Evolutionary conservation across 2,888 invertebrate species (phyloP).

Genomic region (Camptogramma bilineatum): DNA sequence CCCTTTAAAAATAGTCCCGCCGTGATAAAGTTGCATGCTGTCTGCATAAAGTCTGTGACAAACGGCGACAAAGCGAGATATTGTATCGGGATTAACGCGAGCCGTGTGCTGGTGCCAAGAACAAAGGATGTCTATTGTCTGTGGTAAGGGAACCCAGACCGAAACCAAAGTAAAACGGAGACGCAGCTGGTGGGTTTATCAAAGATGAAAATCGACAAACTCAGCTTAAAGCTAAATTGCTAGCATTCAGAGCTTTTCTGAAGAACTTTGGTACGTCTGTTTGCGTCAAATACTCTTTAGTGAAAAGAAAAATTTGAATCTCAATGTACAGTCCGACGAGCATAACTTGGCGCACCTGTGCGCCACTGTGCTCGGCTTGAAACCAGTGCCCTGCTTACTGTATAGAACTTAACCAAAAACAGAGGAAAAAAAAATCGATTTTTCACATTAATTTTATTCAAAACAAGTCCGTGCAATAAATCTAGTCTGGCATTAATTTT

Average conservation of each 20-base stretch:
- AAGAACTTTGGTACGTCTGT: neutral
- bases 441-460: no score
- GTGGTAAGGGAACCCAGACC: neutral
- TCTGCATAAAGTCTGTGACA: neutral
- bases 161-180: neutral
- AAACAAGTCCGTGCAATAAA: no score
- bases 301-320: no score
- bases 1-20: neutral
- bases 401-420: no score
- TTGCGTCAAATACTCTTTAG: neutral
- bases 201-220: neutral
- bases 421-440: no score
- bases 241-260: neutral
- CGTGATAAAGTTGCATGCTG: neutral
- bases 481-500: no score
- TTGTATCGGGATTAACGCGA: slow-evolving; percentile 7
- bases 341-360: no score
- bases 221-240: neutral
- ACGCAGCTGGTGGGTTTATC: neutral
- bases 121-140: slow-evolving; percentile 1
- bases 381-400: no score
- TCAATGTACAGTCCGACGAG: no score
- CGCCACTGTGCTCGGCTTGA: no score
- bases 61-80: slow-evolving; percentile 8
- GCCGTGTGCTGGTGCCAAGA: slow-evolving; percentile 1